Conservation (phyloP, 1,140 invertebrate genomes). For the Drosophila pseudoobscura region DNA sequence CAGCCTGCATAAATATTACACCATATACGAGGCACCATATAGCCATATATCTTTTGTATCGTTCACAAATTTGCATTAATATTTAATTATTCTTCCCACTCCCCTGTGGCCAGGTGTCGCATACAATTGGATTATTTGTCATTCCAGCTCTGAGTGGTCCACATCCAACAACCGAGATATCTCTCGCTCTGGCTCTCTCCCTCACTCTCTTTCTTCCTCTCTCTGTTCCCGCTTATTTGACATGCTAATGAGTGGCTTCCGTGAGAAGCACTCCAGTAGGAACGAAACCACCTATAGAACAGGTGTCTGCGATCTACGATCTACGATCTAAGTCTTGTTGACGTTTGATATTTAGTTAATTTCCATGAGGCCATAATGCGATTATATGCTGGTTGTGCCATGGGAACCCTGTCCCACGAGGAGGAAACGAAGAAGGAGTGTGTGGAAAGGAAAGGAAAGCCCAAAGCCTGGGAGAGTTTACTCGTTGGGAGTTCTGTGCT, state of each 20-base stretch:
- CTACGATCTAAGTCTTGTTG: conserved; percentile 39
- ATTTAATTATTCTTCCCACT: conserved; percentile 58
- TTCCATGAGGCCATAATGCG: conserved; percentile 56
- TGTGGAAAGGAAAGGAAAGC: conserved; percentile 3
- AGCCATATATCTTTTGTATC: conserved; percentile 20
- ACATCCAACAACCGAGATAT: conserved; percentile 10
- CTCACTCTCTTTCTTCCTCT: no score
- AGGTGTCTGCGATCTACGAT: conserved; percentile 7
- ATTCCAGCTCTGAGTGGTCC: conserved; percentile 22
- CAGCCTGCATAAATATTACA: conserved; percentile 23
- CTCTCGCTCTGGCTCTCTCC: neutral
- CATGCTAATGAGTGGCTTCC: conserved; percentile 77
- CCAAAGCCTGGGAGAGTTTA: conserved; percentile 34
- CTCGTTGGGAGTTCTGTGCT: conserved; percentile 1
- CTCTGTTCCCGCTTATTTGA: conserved; percentile 48
- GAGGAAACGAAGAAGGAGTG: conserved; percentile 15
- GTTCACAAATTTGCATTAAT: conserved; percentile 71
- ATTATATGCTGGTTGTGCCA: conserved; percentile 54
- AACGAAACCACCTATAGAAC: neutral
- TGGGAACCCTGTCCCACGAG: conserved; percentile 30
- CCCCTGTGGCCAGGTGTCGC: conserved; percentile 40
- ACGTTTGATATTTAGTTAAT: conserved; percentile 52
- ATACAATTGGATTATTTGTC: conserved; percentile 75
- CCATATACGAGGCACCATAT: conserved; percentile 2
- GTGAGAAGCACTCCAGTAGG: conserved; percentile 59